phyloP scores from a whole-genome alignment of 2,888 invertebrate species.

The Pristionchus japonicus region DNA sequence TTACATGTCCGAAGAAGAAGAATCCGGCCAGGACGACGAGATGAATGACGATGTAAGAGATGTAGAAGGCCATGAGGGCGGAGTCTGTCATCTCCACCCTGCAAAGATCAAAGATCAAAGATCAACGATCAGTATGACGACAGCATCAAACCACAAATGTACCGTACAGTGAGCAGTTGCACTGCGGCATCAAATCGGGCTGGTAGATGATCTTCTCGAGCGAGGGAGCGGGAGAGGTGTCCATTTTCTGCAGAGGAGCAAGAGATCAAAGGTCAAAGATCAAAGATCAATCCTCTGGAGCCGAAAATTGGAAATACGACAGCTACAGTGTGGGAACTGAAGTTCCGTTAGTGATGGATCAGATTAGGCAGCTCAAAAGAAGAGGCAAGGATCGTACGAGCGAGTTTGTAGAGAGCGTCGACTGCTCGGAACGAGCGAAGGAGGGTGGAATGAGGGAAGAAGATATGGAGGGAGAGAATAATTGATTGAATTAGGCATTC shows the following conservation, averaged over 20 bases:
- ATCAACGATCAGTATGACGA: background rate
- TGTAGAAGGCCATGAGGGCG: constrained; percentile 14
- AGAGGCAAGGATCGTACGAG: background rate
- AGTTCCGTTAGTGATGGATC: too few species aligned
- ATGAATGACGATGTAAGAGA: constrained; percentile 38
- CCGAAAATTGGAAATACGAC: too few species aligned
- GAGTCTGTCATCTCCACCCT: constrained; percentile 29
- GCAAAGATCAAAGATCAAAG: constrained; percentile 15
- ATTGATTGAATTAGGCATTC: background rate
- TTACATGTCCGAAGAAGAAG: constrained; percentile 43
- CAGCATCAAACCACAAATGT: background rate
- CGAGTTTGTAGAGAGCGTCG: background rate
- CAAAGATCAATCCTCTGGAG: background rate
- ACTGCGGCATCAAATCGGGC: background rate
- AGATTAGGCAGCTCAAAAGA: background rate
- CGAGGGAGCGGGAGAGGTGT: background rate
- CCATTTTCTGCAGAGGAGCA: background rate
- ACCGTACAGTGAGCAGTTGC: constrained; percentile 6
- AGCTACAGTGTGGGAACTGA: too few species aligned
- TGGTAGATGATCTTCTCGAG: background rate
- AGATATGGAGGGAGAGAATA: background rate
- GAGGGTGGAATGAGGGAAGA: background rate
- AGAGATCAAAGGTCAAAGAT: background rate
- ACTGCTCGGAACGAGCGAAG: background rate
- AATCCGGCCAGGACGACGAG: constrained; percentile 12